A percentile compares a stretch with the other conserved stretches of the same genome.
Evolutionary conservation across 1,140 invertebrate genomes (phyloP).

Genomic region (Camponotus pennsylvanicus): DNA sequence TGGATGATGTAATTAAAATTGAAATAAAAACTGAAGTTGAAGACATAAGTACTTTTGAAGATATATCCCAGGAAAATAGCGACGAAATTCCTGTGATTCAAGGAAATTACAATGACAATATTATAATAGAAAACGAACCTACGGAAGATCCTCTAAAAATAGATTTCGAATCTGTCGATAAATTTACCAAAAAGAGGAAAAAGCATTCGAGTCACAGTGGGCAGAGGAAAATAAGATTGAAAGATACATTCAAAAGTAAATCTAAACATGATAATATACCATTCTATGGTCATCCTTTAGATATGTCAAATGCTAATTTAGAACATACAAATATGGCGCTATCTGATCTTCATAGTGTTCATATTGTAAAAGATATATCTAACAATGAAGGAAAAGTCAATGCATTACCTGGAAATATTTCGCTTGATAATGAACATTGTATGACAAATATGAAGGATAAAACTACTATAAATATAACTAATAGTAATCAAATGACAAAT

Average conservation of each 20-base stretch:
- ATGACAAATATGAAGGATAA: slow-evolving; percentile 51
- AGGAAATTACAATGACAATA: slow-evolving; percentile 21
- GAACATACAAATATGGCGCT: slow-evolving; percentile 80
- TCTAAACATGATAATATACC: slow-evolving; percentile 67
- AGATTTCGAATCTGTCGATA: slow-evolving; percentile 51
- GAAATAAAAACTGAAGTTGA: slow-evolving; percentile 62
- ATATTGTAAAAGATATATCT: slow-evolving; percentile 53
- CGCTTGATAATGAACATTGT: slow-evolving; percentile 51
- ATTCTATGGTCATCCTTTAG: slow-evolving; percentile 74
- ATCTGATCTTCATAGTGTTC: slow-evolving; percentile 72
- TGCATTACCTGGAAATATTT: slow-evolving; percentile 47
- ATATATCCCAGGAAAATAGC: slow-evolving; percentile 25
- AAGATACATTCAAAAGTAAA: slow-evolving; percentile 71
- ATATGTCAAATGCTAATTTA: slow-evolving; percentile 80
- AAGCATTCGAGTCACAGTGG: slow-evolving; percentile 71
- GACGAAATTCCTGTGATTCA: slow-evolving; percentile 19
- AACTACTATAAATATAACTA: slow-evolving; percentile 38
- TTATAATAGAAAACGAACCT: neutral
- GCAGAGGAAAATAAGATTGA: slow-evolving; percentile 72
- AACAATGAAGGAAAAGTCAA: slow-evolving; percentile 41
- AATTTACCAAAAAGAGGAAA: slow-evolving; percentile 74
- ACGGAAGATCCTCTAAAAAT: slow-evolving; percentile 29
- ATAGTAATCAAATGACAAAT: slow-evolving; percentile 22
- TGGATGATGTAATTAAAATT: slow-evolving; percentile 15
- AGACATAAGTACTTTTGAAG: slow-evolving; percentile 3